Evolutionary conservation across 2,797 vertebrate species (phyloP).

Genomic region (Poeciliopsis turneri): DNA sequence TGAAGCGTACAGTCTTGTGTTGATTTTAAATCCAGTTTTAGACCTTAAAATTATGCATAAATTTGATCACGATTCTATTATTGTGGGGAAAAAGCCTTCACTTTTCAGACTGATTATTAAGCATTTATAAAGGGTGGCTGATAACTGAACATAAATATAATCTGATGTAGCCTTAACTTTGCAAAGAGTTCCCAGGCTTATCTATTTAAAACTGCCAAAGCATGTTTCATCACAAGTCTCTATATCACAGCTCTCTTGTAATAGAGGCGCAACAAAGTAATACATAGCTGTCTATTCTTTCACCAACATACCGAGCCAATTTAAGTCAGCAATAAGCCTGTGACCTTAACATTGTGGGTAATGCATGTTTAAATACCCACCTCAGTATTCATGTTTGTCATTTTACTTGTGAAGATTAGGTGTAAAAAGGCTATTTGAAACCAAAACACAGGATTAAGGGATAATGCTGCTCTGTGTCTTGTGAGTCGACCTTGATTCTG

Average conservation of each 20-base stretch:
- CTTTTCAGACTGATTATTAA: not conserved
- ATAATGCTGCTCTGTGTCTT: slow-evolving; percentile 83
- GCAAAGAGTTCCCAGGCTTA: slow-evolving; percentile 55
- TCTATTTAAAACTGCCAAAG: slow-evolving; percentile 52
- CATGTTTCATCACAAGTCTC: slow-evolving; percentile 67
- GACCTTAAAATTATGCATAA: not conserved
- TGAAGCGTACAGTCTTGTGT: not conserved
- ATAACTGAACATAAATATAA: not conserved
- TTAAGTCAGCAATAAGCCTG: slow-evolving; percentile 72
- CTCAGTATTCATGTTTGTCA: slow-evolving; percentile 80
- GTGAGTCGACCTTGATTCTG: slow-evolving; percentile 82
- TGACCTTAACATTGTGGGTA: slow-evolving; percentile 77
- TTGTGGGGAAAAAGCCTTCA: not conserved
- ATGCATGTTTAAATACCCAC: slow-evolving; percentile 78
- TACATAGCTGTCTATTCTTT: slow-evolving; percentile 58
- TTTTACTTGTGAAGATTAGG: slow-evolving; percentile 81
- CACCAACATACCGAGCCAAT: slow-evolving; percentile 57
- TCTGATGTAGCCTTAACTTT: not conserved
- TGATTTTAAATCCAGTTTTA: not conserved
- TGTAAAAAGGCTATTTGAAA: slow-evolving; percentile 83
- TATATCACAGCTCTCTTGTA: slow-evolving; percentile 40
- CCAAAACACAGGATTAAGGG: slow-evolving; percentile 85
- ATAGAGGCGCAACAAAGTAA: slow-evolving; percentile 56
- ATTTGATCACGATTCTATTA: not conserved
- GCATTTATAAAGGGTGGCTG: not conserved